A percentile compares a stretch with the other conserved stretches of the same genome.
phyloP scores from a whole-genome alignment of 2,113 vertebrate genomes.

The Pseudonaja textilis region DNA sequence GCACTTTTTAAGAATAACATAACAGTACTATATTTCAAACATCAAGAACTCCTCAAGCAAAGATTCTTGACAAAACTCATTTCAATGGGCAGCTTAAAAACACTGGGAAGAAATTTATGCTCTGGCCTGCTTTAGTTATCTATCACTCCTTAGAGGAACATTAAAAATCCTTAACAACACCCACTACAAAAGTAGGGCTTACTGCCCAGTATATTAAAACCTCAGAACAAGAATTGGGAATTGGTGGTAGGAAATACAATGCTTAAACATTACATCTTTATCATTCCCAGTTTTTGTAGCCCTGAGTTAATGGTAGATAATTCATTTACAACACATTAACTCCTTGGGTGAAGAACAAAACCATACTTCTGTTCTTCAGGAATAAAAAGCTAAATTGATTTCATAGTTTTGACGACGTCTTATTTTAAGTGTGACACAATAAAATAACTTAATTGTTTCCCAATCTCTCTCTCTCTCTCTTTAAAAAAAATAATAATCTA shows the following conservation, averaged over 20 bases:
- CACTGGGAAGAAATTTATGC: constrained; percentile 63
- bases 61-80: constrained; percentile 34
- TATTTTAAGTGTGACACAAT: constrained; percentile 44
- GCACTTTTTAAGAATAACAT: background rate
- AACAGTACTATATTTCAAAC: background rate
- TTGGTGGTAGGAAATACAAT: constrained; percentile 66
- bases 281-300: constrained; percentile 81
- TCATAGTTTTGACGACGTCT: constrained; percentile 59
- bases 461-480: constrained; percentile 9
- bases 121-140: constrained; percentile 65
- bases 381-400: constrained; percentile 74
- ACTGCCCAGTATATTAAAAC: constrained; percentile 38
- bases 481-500: background rate
- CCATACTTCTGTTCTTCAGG: constrained; percentile 70
- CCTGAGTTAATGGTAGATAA: constrained; percentile 78
- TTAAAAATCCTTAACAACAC: constrained; percentile 63
- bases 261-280: constrained; percentile 62
- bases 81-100: constrained; percentile 44
- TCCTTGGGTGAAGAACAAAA: constrained; percentile 75
- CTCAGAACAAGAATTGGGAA: constrained; percentile 45
- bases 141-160: constrained; percentile 67
- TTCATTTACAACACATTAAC: constrained; percentile 88
- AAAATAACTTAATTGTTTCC: constrained; percentile 35
- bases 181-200: constrained; percentile 53
- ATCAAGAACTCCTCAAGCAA: constrained; percentile 14